Evolutionary conservation across 2,888 invertebrate species (phyloP), one percentile per base, ranked within the genome.

Genomic region (Mellilla xanthometata): DNA sequence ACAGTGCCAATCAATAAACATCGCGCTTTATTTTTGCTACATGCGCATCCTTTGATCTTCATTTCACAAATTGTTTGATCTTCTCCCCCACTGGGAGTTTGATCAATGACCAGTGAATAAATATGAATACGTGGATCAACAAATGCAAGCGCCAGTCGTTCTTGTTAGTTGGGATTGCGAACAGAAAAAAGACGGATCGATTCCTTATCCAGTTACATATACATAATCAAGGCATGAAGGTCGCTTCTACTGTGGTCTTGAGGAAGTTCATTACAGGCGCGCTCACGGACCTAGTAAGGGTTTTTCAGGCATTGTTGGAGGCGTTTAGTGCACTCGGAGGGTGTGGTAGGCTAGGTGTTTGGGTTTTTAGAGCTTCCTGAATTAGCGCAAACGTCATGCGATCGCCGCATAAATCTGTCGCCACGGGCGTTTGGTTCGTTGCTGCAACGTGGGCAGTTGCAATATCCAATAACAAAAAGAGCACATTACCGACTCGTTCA

Each of bases 371-470:
- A 66, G 70, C 62, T 77, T 77, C 73, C 73, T 68, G 77, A 77
- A 75, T 76, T 72, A 72, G 70, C 60, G 67, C 65, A 56, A 61
- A 65, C 72, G 72, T 68, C 77, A 81, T 78, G 79, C 76, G 66
- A 85, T 79, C 69, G 58, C 50, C 61, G 52, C 75, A 81, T 86
- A 82, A 84, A 86, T 83, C 76, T 76, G 73, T 79, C 79, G 68
- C 62, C 70, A 60, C 63, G 58, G 57, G 49, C 59, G 56, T 56
- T 56, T 53, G 52, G 52, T 56, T 59, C 62, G 58, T 59, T 53
- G 49, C 55, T 46, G 47, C 60, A 47, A 60, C 52, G 72, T 65
- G 62, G 69, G 68, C 60, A 71, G 64, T 49, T 68, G 65, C 65
- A 65, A 52, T 59, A 54, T 53, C 53, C 39, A 55, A 44, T 57